These are phyloP conservation scores for Lithosia quadra DNA, from an alignment of 2,888 invertebrate species.

Conservation along the genomic window DNA sequence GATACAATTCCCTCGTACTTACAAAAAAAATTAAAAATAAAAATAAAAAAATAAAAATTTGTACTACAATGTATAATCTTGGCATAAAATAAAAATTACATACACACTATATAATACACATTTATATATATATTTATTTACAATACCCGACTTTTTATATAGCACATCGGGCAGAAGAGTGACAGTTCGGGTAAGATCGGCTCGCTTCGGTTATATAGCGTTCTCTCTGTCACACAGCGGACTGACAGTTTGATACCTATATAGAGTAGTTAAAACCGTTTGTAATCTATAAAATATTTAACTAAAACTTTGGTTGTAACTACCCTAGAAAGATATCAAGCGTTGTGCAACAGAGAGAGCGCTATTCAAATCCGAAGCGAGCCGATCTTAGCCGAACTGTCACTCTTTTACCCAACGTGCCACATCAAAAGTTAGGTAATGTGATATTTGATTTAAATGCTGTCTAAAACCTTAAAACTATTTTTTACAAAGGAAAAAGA, in stretches of 20 bases:
- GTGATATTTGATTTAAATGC: slow-evolving; percentile 55
- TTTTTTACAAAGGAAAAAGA: slow-evolving; percentile 58
- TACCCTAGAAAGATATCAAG: neutral
- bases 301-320: neutral
- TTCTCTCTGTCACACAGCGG: neutral
- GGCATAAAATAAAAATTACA: slow-evolving; percentile 58
- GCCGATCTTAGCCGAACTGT: neutral
- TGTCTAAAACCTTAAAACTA: slow-evolving; percentile 51
- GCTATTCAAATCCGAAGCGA: neutral
- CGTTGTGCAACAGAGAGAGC: neutral
- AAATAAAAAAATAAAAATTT: slow-evolving; percentile 55
- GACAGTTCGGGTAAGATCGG: neutral
- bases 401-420: neutral
- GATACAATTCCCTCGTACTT: neutral
- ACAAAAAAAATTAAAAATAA: slow-evolving; percentile 1
- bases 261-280: neutral
- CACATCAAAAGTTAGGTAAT: neutral
- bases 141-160: neutral
- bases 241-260: neutral
- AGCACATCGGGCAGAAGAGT: neutral
- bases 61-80: slow-evolving; percentile 70
- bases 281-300: neutral
- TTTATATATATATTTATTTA: slow-evolving; percentile 9
- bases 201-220: neutral
- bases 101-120: slow-evolving; percentile 53